phyloP scores from a whole-genome alignment of 2,797 vertebrate genomes.

The Sternotherus odoratus region DNA sequence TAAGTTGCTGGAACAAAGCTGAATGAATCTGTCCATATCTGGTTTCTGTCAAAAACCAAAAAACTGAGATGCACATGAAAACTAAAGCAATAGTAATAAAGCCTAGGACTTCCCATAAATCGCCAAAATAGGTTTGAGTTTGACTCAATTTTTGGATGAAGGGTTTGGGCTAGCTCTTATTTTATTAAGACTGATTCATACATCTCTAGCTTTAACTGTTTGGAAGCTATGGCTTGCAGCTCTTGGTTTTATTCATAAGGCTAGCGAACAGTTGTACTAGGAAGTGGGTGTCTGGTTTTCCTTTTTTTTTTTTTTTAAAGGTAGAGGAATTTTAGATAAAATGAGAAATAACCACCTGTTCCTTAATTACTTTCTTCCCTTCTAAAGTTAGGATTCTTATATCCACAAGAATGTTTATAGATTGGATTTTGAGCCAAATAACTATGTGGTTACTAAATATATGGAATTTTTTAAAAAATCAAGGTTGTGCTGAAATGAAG shows the following conservation, averaged over 20 bases:
- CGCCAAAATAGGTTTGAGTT: background rate
- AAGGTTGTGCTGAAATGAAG: conserved; percentile 81
- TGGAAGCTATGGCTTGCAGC: background rate
- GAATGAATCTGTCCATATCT: background rate
- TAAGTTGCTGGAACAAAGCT: background rate
- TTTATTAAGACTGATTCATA: background rate
- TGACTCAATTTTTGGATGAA: background rate
- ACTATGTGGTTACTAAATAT: conserved; percentile 71
- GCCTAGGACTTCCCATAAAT: accelerated
- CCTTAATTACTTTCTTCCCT: background rate
- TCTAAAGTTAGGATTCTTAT: background rate
- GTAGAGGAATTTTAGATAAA: background rate
- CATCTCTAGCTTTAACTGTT: background rate
- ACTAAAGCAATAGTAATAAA: background rate
- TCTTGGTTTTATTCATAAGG: background rate
- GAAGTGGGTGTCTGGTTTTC: background rate
- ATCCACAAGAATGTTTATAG: background rate
- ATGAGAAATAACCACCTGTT: background rate
- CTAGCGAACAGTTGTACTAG: background rate
- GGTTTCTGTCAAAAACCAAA: background rate
- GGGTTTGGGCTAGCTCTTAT: background rate
- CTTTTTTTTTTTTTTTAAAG: background rate
- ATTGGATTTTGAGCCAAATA: no score
- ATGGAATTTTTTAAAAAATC: conserved; percentile 72
- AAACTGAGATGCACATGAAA: background rate